Percentiles rank a stretch among this genome's conserved stretches.
These are phyloP conservation scores for Pampus argenteus DNA, from an alignment of 2,797 vertebrate genomes.

Conservation along the genomic window DNA sequence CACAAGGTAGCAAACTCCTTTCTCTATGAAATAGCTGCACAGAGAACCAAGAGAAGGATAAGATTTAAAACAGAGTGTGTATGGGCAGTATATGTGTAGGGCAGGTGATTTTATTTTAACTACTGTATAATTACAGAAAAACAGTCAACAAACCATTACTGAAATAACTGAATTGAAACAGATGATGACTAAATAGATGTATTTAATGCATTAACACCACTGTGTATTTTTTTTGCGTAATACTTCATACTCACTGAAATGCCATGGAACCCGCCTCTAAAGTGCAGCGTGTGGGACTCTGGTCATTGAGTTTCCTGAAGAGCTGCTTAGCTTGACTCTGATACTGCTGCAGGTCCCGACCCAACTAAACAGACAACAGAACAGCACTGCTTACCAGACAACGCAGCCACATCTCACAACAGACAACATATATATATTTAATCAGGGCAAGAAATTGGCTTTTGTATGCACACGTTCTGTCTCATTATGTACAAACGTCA, in stretches of 20 bases:
- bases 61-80: neutral
- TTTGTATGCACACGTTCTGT: neutral
- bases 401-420: conserved; percentile 1
- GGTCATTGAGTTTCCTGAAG: conserved; percentile 97
- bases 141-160: neutral
- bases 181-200: neutral
- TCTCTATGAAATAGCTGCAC: conserved; percentile 94
- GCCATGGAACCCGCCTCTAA: conserved; percentile 95
- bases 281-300: conserved; percentile 96
- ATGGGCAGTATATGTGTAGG: too few relatives aligned
- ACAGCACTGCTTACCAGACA: conserved; percentile 12
- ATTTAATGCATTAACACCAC: neutral
- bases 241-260: conserved; percentile 92
- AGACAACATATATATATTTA: neutral
- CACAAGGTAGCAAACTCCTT: conserved; percentile 95
- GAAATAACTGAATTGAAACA: neutral
- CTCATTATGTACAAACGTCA: neutral
- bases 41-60: neutral
- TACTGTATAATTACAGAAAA: neutral
- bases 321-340: conserved; percentile 98
- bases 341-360: conserved; percentile 97
- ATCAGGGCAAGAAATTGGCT: conserved; percentile 24
- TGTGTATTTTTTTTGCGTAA: neutral
- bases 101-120: neutral
- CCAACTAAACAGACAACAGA: conserved; percentile 85